These are phyloP conservation scores for Phorcus lineatus DNA, from an alignment of 2,888 invertebrate species.

Conservation along the genomic window DNA sequence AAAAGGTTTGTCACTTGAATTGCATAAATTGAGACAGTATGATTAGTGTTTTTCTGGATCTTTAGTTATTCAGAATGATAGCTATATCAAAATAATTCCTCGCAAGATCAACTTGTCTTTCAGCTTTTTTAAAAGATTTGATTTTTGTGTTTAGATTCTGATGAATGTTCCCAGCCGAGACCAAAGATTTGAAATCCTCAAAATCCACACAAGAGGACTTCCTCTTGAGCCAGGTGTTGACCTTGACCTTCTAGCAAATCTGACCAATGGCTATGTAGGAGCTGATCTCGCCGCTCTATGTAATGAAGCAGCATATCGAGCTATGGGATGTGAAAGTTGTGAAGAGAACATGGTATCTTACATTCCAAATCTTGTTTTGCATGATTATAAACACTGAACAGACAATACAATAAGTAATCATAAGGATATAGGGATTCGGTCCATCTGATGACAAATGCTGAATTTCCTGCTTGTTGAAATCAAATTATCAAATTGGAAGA, in stretches of 20 bases:
- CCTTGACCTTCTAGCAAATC: constrained; percentile 72
- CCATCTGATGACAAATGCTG: too few relatives aligned
- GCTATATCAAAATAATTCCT: too few relatives aligned
- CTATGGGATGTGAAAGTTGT: constrained; percentile 35
- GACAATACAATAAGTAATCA: not conserved
- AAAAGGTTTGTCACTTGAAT: too few relatives aligned
- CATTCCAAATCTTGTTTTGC: not conserved
- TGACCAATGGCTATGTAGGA: constrained; percentile 80
- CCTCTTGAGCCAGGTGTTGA: constrained; percentile 51
- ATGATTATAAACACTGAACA: not conserved
- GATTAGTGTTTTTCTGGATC: too few relatives aligned
- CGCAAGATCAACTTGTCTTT: too few relatives aligned
- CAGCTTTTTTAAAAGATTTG: too few relatives aligned
- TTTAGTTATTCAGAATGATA: too few relatives aligned
- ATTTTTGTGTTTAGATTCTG: constrained; percentile 69
- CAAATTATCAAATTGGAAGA: too few relatives aligned
- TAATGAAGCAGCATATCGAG: constrained; percentile 65
- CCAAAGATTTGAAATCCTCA: constrained; percentile 77
- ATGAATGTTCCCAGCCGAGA: constrained; percentile 77
- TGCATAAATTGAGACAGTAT: too few relatives aligned
- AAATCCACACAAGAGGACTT: constrained; percentile 57
- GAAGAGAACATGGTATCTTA: not conserved
- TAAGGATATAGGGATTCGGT: not conserved
- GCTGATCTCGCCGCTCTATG: constrained; percentile 79
- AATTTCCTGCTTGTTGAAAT: too few relatives aligned